Base-by-base conservation (phyloP, 2,113 vertebrate species). In the Chaetorhynchus papuensis region DNA sequence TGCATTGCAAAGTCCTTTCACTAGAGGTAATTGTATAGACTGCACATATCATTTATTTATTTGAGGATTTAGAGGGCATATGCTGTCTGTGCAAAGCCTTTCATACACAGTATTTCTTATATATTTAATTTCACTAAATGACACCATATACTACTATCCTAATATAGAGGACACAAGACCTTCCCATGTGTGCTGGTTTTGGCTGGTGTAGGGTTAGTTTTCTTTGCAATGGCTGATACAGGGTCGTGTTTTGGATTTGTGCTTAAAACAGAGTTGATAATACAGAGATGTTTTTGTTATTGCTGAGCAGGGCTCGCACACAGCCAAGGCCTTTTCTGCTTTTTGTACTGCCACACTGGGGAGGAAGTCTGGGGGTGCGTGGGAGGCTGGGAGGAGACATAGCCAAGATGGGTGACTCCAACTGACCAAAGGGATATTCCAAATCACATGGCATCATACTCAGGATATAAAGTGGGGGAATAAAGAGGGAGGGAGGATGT, bases 261-360 rank as follows among this genome's bases (percentile, higher is more conserved):
- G 15, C 21, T 35, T 39, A 61, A 27, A 20, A 47, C 7, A 26
- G 45, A 5, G 9, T 30, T n/a, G 20, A 15, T n/a, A 75, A 68
- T n/a, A 37, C 5, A 30, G 33, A 75, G 19, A 33, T 59, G 10
- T 39, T 53, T 39, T 45, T 44, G 23, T 68, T 45, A 45, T 7
- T 75, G 24, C 6, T 18, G 45, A 68, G 45, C 33, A 66, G 28
- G 13, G 19, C 45, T 45, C 60, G 11, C 37, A 66, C 23, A 53
- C 16, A 68, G 39, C 11, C 53, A 68, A 30, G 39, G 23, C 27
- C 37, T 65, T 80, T 57, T 37, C 35, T 64, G 13, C 16, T 75
- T 60, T n/a, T 11, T 4, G 2, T 26, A 8, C 1, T 53, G 33
- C 9, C 16, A 17, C 4, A 5, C 3, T 39, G 33, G 39, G 8